Percentiles rank a stretch among this genome's conserved stretches.
Evolutionary conservation across 2,113 vertebrate species (phyloP).

Genomic region (Ibidorhyncha struthersii): DNA sequence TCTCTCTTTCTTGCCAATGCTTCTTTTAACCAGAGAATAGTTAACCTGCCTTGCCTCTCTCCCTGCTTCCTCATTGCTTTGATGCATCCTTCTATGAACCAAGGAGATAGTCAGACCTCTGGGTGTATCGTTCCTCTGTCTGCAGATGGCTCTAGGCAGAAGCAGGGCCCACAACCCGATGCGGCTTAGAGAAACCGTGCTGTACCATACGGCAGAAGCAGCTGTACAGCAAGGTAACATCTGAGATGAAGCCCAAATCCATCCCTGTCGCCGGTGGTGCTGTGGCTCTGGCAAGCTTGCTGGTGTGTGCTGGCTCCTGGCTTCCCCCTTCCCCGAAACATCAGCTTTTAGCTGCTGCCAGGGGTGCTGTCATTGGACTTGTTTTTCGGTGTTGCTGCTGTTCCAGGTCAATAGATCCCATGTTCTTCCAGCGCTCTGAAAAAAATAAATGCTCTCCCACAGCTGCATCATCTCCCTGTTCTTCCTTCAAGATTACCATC

Average conservation of each 20-base stretch:
- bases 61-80: not conserved
- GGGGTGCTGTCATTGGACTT: not conserved
- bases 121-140: not conserved
- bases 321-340: not conserved
- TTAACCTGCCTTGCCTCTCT: not conserved
- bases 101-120: not conserved
- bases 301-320: not conserved
- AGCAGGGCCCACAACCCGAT: not conserved
- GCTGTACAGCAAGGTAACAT: not conserved
- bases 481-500: not conserved
- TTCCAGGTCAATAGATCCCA: constrained; percentile 18
- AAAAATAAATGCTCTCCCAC: not conserved
- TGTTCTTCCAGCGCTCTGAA: not conserved
- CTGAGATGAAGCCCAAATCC: not conserved
- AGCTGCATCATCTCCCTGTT: not conserved
- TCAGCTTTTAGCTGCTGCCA: constrained; percentile 14
- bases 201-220: not conserved
- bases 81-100: not conserved
- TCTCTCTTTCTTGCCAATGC: not conserved
- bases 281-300: not conserved
- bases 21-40: not conserved
- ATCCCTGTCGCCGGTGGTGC: accelerated
- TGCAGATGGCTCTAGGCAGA: not conserved
- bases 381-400: not conserved
- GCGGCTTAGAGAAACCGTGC: not conserved